These are phyloP conservation scores for Bombylius discolor DNA, from an alignment of 2,888 invertebrate species.

Conservation along the genomic window DNA sequence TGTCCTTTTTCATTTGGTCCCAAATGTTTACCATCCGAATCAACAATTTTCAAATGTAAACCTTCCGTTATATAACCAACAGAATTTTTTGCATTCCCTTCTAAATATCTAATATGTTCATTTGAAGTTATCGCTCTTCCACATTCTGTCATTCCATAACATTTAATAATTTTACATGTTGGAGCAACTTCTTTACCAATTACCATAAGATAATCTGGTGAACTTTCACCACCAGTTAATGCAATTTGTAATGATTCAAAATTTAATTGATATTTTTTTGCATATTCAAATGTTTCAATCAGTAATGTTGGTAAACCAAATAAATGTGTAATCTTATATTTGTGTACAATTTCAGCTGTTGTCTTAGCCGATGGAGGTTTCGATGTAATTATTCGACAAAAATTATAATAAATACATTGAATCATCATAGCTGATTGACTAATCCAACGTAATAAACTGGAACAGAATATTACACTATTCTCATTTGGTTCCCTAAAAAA, in stretches of 20 bases:
- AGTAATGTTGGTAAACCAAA: background rate
- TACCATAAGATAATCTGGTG: background rate
- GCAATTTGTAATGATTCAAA: background rate
- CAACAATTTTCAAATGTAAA: background rate
- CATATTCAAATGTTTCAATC: background rate
- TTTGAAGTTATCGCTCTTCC: background rate
- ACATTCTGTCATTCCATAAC: constrained; percentile 9
- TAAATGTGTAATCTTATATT: constrained; percentile 3
- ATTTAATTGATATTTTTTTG: background rate
- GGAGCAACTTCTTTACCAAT: background rate
- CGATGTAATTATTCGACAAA: background rate
- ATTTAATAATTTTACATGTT: constrained; percentile 1
- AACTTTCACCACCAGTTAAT: constrained; percentile 1
- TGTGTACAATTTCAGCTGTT: background rate
- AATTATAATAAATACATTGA: background rate
- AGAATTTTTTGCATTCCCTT: background rate
- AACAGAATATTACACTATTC: background rate
- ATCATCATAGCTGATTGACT: background rate
- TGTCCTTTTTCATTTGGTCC: constrained; percentile 3
- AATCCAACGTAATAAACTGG: constrained; percentile 2
- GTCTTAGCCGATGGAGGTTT: background rate
- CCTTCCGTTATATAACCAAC: background rate
- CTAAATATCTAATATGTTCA: background rate
- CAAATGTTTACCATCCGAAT: constrained; percentile 2
- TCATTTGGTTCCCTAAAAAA: background rate